Evolutionary conservation across 2,797 vertebrate genomes (phyloP), one percentile per base, ranked within the genome.

Genomic region (Telmatherina bonti): DNA sequence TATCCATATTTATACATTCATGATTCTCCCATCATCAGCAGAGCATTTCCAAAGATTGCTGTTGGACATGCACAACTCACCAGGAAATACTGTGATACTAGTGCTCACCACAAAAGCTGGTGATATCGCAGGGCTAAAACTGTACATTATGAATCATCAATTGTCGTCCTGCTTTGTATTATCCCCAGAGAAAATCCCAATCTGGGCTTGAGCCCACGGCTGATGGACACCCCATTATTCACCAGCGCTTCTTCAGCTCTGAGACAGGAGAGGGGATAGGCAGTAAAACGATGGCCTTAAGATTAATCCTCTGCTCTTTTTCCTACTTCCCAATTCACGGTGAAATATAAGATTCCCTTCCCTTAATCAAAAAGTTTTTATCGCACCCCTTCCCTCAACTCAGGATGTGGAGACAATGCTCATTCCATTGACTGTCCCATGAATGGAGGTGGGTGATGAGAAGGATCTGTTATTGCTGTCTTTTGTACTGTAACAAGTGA

Each of bases 201-300:
- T 92, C 91, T 92, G 89, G 89, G 89, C 78, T 85, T 85, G 91
- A 93, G 92, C 93, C 92, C 85, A 90, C 76, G 84, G 87, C 90
- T 95, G 94, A 95, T 85, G 92, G 92, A 94, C 94, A 93, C 76
- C 83, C 93, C 90, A 94, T 95, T 95, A 95, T 94, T 95, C 94
- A 95, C 91, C 76, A 77, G 79, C 67, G 82, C 90, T 90, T 87
- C 90, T 89, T 88, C 84, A 79, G 84, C 91, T 92, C 84, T 31
- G 72, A 87, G 92, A 92, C 91, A 86, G 91, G 90, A 87, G 88
- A 73, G 85, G 84, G 89, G 90, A 93, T 87, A 92, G 91, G 91
- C 92, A 90, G 90, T 93, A 92, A 93, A 94, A 94, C 88, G 92
- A 90, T 90, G 87, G 91, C 89, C 89, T 94, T 88, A 93, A 94